These are phyloP conservation scores for Craseonycteris thonglongyai DNA, from an alignment of 2,113 vertebrate genomes.

Conservation along the genomic window DNA sequence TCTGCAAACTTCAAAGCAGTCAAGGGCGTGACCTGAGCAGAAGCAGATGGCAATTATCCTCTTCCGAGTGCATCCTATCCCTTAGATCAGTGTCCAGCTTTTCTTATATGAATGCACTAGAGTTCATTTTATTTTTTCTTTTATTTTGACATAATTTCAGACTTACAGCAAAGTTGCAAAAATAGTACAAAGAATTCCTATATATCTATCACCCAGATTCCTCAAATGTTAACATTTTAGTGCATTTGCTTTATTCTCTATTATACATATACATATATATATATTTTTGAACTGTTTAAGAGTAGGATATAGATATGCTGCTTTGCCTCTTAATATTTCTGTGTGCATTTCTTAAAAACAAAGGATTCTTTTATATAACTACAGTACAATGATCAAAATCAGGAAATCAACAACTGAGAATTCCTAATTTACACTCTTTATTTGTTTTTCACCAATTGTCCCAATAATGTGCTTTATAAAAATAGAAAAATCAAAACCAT, in stretches of 20 bases:
- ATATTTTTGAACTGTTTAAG: background rate
- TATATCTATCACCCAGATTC: background rate
- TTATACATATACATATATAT: no score
- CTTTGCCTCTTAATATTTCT: background rate
- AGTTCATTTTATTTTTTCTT: background rate
- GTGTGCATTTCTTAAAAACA: background rate
- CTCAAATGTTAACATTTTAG: background rate
- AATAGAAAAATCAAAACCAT: background rate
- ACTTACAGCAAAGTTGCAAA: background rate
- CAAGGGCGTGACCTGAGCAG: conserved; percentile 84
- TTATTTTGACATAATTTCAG: background rate
- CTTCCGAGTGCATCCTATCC: background rate
- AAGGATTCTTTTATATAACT: background rate
- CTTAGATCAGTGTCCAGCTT: background rate
- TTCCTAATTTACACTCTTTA: background rate
- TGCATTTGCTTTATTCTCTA: background rate
- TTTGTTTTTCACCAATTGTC: background rate
- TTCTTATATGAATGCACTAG: background rate
- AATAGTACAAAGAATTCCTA: background rate
- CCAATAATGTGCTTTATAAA: background rate
- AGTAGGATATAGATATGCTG: background rate
- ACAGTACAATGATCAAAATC: background rate
- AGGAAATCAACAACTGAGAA: background rate
- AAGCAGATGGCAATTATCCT: background rate
- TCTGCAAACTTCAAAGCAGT: conserved; percentile 89